These are phyloP conservation scores for Ischnus inquisitorius DNA, from an alignment of 2,888 invertebrate species.

Conservation along the genomic window DNA sequence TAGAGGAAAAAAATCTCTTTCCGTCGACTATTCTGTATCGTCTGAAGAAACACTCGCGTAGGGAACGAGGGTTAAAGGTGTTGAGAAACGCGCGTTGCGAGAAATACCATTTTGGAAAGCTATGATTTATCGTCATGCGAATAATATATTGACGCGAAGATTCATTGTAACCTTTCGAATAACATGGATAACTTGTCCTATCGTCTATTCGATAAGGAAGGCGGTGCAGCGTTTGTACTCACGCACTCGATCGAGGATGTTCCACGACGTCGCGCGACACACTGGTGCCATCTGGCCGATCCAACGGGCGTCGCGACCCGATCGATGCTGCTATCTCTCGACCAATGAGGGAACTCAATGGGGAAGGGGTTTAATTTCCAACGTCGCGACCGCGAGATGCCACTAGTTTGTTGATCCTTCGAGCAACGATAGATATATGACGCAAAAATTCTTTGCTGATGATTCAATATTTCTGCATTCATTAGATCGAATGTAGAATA, in stretches of 20 bases:
- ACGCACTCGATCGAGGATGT: not conserved
- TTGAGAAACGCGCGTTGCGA: not conserved
- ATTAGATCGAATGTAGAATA: not conserved
- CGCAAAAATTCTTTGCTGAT: conserved; percentile 27
- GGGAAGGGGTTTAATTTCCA: not conserved
- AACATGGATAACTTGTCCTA: conserved; percentile 28
- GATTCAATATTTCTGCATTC: conserved; percentile 29
- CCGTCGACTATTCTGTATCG: conserved; percentile 1
- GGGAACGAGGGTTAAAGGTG: conserved; percentile 43
- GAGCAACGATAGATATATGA: not conserved
- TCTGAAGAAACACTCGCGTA: not conserved
- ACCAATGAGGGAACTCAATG: conserved; percentile 12
- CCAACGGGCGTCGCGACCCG: not conserved
- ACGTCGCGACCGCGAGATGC: not conserved
- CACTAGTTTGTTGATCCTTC: conserved; percentile 2
- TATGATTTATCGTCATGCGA: conserved; percentile 33
- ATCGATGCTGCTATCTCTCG: conserved; percentile 27
- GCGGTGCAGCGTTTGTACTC: conserved; percentile 9
- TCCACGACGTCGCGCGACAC: not conserved
- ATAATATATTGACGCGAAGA: conserved; percentile 23
- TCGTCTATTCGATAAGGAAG: conserved; percentile 6
- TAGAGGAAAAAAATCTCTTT: not conserved
- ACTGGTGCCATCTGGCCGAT: conserved; percentile 3
- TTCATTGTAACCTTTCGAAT: conserved; percentile 29
- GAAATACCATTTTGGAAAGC: conserved; percentile 49